Evolutionary conservation across 2,888 invertebrate species (phyloP), one percentile per base, ranked within the genome.

Genomic region (Sinotaia quadrata): DNA sequence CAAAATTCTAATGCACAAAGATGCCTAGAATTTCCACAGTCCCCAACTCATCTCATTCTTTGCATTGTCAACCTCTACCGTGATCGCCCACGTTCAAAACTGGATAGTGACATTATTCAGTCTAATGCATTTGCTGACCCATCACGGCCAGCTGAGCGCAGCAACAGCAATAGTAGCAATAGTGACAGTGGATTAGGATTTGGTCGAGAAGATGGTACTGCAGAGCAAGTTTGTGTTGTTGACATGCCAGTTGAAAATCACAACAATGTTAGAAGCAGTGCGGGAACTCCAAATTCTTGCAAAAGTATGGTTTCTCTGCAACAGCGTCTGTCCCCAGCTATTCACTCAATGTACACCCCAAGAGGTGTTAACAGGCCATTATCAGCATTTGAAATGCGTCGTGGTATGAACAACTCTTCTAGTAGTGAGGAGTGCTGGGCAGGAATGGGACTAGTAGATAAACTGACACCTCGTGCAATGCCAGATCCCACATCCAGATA

Each of bases 111-210:
- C 51, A 75, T 83, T n/a, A 80, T 80, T 0, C 74, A 81, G 62
- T 81, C 83, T n/a, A 80, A 84, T 54, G 81, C 81, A 3, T 81
- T 84, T 58, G 81, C 81, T 15, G 81, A 82, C 65, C 84, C 83
- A 1, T 74, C 73, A 18, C 71, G 73, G 8, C 77, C 78, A 36
- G 73, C 54, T 29, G 58, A 66, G 37, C 54, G 74, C 12, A 81
- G 80, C 60, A 94, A 94, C 81, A 94, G 93, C 78, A 87, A 86
- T 27, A 96, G 95, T 0, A 96, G 95, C 79, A 97, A 96, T 87
- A 96, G 96, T 68, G 97, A 97, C 87, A 97, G 96, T 1, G 97
- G 97, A 0, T 96, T 97, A 72, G 97, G 97, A 0, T 96, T 96
- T 29, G 78, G 82, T 0, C 74, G 70, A 21, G 79, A 96, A 12